Evolutionary conservation across 92 coral and sea anemone species (phyloP).

Genomic region (Anthopleura xanthogrammica): DNA sequence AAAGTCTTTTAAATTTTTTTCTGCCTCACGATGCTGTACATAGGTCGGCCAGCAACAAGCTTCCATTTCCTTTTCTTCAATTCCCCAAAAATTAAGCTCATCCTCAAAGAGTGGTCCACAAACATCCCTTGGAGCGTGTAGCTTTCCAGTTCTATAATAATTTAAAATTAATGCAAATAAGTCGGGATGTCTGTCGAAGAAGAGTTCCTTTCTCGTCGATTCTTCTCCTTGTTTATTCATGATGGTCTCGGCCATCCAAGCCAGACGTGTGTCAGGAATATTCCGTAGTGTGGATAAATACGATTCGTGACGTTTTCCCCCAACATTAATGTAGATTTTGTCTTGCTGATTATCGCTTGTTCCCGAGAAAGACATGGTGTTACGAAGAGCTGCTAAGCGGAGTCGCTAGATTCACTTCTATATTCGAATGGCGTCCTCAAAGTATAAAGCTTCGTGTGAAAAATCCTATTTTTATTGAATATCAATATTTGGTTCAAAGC

Average conservation of each 20-base stretch:
- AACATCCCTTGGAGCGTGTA: conserved; percentile 92
- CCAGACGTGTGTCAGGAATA: conserved; percentile 91
- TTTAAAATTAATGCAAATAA: conserved; percentile 83
- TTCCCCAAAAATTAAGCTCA: conserved; percentile 94
- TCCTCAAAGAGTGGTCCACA: conserved; percentile 94
- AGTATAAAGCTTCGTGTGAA: too few relatives aligned
- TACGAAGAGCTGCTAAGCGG: neutral
- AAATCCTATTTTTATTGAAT: neutral
- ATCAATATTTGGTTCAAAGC: neutral
- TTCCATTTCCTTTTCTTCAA: conserved; percentile 95
- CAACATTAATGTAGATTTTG: conserved; percentile 84
- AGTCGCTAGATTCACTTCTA: neutral
- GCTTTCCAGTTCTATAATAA: conserved; percentile 90
- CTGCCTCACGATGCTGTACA: conserved; percentile 94
- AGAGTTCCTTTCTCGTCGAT: conserved; percentile 54
- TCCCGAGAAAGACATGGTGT: conserved; percentile 47
- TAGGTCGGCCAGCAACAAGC: conserved; percentile 98
- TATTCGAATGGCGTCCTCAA: neutral
- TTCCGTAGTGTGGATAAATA: conserved; percentile 81
- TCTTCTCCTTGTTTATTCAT: conserved; percentile 52
- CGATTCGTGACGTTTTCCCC: conserved; percentile 93
- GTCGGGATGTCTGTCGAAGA: conserved; percentile 94
- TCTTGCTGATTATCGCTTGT: conserved; percentile 65
- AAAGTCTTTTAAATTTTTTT: conserved; percentile 85
- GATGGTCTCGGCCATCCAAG: conserved; percentile 85